Evolutionary conservation across 2,888 invertebrate species (phyloP), one percentile per base, ranked within the genome.

Genomic region (Luffia ferchaultella): DNA sequence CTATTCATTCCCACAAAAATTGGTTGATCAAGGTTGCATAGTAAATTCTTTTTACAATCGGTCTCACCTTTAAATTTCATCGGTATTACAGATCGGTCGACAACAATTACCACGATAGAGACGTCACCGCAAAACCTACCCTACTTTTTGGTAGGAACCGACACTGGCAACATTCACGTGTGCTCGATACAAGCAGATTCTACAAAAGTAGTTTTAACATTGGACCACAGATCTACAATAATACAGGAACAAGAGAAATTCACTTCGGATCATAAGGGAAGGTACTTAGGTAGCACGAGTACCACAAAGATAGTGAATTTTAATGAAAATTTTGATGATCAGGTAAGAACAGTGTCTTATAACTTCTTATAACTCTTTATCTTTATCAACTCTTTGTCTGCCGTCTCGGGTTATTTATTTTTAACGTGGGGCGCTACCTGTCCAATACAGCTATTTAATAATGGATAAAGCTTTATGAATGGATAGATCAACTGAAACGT

Each of bases 141-240:
- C 0, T 69, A 73, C 51, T 76, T 76, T 51, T 52, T 83, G 7
- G 78, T 78, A 16, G 76, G 73, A 56, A 77, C 75, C 0, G 76
- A 78, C 15, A 50, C 65, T 16, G 82, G 82, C 2, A 71, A 73
- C 16, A 60, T 83, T 20, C 69, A 67, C 42, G 52, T 83, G 0
- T 80, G 74, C 53, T 76, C 77, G 0, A 40, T 79, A 19, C 42
- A 62, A 0, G 73, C 76, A 12, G 30, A 30, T 30, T 3, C 5
- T 3, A 12, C 30, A 3, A 12, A 7, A 30, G 71, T 76, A 53
- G 73, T 78, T 57, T 68, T 80, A 5, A 78, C 73, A 1, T 54
- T 83, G 65, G 82, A 83, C 52, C 71, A 74, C 53, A 62, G 76
- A 79, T 77, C 18, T 12, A 2, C 16, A 7, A 2, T n/a, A 17